Evolutionary conservation across 2,113 vertebrate genomes (phyloP).

Genomic region (Spheniscus mendiculus): DNA sequence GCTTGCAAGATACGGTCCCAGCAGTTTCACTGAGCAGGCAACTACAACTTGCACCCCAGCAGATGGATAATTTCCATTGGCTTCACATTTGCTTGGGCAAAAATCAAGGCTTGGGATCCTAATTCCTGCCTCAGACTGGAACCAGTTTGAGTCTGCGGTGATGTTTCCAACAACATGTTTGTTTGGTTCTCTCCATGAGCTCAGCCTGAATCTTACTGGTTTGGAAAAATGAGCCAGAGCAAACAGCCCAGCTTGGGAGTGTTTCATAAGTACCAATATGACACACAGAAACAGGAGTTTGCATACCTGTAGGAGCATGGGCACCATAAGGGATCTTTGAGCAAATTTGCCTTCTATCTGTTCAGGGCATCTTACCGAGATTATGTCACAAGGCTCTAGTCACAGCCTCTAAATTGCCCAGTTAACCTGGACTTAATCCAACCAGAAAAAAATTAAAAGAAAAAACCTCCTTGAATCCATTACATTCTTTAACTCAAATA

Average conservation of each 20-base stretch:
- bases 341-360: neutral
- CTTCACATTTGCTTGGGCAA: neutral
- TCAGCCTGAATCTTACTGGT: neutral
- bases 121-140: neutral
- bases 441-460: neutral
- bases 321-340: neutral
- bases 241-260: neutral
- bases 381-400: neutral
- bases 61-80: neutral
- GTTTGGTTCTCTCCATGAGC: slow-evolving; percentile 7
- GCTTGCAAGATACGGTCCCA: neutral
- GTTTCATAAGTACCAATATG: neutral
- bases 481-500: neutral
- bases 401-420: neutral
- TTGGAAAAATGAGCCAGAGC: slow-evolving; percentile 26
- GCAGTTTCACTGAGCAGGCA: neutral
- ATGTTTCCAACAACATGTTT: neutral
- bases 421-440: neutral
- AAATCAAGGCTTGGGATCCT: neutral
- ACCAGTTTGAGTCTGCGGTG: neutral
- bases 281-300: neutral
- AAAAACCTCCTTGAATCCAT: neutral
- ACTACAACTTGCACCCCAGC: neutral
- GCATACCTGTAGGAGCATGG: neutral
- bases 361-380: neutral